phyloP scores from a whole-genome alignment of 1,140 invertebrate genomes.

The Drosophila burlai region DNA sequence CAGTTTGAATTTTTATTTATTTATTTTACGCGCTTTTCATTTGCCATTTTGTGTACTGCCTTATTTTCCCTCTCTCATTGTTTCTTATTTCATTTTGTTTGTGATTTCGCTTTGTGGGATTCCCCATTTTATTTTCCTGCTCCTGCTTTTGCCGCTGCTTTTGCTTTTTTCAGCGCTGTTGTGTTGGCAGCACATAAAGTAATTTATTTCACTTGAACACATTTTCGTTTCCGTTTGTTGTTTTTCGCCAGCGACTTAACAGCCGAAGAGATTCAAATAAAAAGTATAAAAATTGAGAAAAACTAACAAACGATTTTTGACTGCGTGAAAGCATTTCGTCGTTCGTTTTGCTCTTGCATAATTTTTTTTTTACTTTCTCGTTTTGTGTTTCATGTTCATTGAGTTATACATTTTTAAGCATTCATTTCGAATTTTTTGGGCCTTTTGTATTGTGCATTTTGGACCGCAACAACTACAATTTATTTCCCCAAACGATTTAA shows the following conservation, averaged over 20 bases:
- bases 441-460: slow-evolving; percentile 31
- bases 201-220: slow-evolving; percentile 83
- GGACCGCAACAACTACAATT: slow-evolving; percentile 31
- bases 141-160: slow-evolving; percentile 3
- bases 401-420: slow-evolving; percentile 80
- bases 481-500: slow-evolving; percentile 20
- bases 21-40: slow-evolving; percentile 82
- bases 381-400: slow-evolving; percentile 72
- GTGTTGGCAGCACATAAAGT: slow-evolving; percentile 70
- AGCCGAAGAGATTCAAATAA: slow-evolving; percentile 47
- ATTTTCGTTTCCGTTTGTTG: slow-evolving; percentile 65
- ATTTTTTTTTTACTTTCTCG: slow-evolving; percentile 27
- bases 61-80: slow-evolving; percentile 47
- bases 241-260: slow-evolving; percentile 60
- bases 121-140: slow-evolving; percentile 35
- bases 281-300: slow-evolving; percentile 10
- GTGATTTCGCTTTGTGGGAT: slow-evolving; percentile 63
- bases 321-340: slow-evolving; percentile 44
- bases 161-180: slow-evolving; percentile 20
- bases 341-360: slow-evolving; percentile 13
- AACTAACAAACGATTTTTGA: slow-evolving; percentile 50
- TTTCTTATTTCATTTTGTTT: slow-evolving; percentile 57
- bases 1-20: slow-evolving; percentile 82
- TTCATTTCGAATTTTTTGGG: slow-evolving; percentile 54
- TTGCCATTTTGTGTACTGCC: slow-evolving; percentile 55